A percentile compares a stretch with the other conserved stretches of the same genome.
These are phyloP conservation scores for Sarcophaga peregrina DNA, from an alignment of 1,140 invertebrate species.

Conservation along the genomic window DNA sequence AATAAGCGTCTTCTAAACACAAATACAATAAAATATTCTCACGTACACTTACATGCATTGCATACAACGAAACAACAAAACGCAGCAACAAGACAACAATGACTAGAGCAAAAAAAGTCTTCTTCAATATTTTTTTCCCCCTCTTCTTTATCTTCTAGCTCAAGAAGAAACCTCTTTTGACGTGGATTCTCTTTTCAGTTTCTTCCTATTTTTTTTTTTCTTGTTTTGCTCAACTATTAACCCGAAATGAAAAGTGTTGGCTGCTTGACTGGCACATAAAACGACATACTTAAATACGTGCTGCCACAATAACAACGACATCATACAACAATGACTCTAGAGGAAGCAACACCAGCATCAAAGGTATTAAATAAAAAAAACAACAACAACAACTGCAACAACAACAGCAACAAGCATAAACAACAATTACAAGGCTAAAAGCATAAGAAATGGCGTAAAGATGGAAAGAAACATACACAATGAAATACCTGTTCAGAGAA, in stretches of 20 bases:
- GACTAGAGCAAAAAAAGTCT: background rate
- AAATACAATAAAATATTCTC: background rate
- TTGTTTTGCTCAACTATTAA: background rate
- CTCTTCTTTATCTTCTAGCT: too few species aligned
- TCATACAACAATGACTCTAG: background rate
- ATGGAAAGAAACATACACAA: background rate
- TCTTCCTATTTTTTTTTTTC: background rate
- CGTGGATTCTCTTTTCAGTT: too few species aligned
- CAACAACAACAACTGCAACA: background rate
- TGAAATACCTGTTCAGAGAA: too few species aligned
- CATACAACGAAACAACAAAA: too few species aligned
- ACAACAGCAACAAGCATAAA: background rate
- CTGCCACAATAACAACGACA: background rate
- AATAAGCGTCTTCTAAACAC: background rate
- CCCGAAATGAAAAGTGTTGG: conserved; percentile 24
- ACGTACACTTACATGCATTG: too few species aligned
- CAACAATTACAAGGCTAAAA: background rate
- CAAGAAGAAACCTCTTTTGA: too few species aligned
- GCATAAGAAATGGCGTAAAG: background rate
- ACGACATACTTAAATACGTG: background rate
- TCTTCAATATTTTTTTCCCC: too few species aligned
- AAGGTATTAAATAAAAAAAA: background rate
- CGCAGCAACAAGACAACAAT: background rate
- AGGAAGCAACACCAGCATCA: background rate
- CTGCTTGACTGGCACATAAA: background rate